Evolutionary conservation across 1,140 invertebrate genomes (phyloP).

Genomic region (Drosophila tsacasi): DNA sequence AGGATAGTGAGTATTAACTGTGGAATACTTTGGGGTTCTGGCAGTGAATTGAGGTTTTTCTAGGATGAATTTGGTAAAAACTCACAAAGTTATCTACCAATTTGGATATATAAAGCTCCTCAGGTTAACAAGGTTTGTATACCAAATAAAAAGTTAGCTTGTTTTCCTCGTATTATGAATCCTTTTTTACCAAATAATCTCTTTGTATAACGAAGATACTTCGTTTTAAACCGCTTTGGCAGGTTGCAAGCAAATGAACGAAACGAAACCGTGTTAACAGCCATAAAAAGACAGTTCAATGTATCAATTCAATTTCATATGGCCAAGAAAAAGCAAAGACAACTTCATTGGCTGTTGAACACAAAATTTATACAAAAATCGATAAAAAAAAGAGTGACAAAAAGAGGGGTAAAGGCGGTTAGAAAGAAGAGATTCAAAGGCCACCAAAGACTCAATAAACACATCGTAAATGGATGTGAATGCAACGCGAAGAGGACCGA

Average conservation of each 20-base stretch:
- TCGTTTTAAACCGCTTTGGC: conserved; percentile 27
- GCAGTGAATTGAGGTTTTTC: neutral
- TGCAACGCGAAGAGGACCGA: conserved; percentile 30
- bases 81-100: neutral
- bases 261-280: conserved; percentile 37
- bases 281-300: conserved; percentile 68
- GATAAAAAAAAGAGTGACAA: neutral
- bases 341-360: conserved; percentile 46
- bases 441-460: conserved; percentile 68
- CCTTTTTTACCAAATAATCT: neutral
- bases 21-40: neutral
- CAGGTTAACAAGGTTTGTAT: too few relatives aligned
- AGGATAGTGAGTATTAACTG: conserved; percentile 7
- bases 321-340: conserved; percentile 26
- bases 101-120: neutral
- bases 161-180: too few relatives aligned
- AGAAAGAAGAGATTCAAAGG: conserved; percentile 63
- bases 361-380: neutral
- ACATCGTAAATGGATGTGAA: conserved; percentile 67
- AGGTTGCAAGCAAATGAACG: conserved; percentile 12
- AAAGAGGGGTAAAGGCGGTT: conserved; percentile 5
- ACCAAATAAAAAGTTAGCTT: too few relatives aligned
- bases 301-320: conserved; percentile 52
- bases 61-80: neutral
- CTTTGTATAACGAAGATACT: neutral